Evolutionary conservation across 2,888 invertebrate genomes (phyloP), one percentile per base, ranked within the genome.

Genomic region (Cataglyphis livida): DNA sequence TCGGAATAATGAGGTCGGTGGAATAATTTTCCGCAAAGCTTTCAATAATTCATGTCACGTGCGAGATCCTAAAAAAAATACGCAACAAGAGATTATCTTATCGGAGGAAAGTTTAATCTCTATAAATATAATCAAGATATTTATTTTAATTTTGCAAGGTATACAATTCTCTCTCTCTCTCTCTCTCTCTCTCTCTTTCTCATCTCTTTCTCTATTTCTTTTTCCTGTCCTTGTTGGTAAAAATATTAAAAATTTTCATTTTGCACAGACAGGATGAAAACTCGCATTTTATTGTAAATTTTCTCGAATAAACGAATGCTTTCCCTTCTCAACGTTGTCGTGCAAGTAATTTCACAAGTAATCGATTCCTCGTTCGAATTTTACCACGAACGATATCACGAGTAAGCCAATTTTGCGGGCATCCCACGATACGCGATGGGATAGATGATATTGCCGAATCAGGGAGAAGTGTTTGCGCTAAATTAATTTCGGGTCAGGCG

Each of bases 31-130:
- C 87, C 28, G 44, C 44, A 35, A 84, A 82, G 76, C 76, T 84
- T 85, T 89, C 85, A 90, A 90, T 90, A 88, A 90, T 90, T 88
- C 87, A 89, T 90, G 84, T 84, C 70, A 75, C 84, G 71, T 81
- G 78, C 44, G 59, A 61, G 48, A 71, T 59, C 44, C 73, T 35
- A 62, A 68, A 64, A 84, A 84, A 82, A 78, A 59, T 25, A 71
- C 44, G 38, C 70, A 25, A 44, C 38, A 15, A 44, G n/a, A 71
- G 59, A 79, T 79, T 79, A 71, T 61, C 59, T 44, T 35, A 66
- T 70, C 70, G 18, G 25, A 59, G 59, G 25, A 57, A 12, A 48
- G 41, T 68, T 75, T 4, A 41, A 5, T 51, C 12, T 6, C 25
- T 38, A 38, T 25, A 10, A 12, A 41, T 25, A 59, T 83, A 83